Percentiles rank a stretch among this genome's conserved stretches.
phyloP scores from a whole-genome alignment of 2,797 vertebrate genomes.

The Nyctalus aviator region DNA sequence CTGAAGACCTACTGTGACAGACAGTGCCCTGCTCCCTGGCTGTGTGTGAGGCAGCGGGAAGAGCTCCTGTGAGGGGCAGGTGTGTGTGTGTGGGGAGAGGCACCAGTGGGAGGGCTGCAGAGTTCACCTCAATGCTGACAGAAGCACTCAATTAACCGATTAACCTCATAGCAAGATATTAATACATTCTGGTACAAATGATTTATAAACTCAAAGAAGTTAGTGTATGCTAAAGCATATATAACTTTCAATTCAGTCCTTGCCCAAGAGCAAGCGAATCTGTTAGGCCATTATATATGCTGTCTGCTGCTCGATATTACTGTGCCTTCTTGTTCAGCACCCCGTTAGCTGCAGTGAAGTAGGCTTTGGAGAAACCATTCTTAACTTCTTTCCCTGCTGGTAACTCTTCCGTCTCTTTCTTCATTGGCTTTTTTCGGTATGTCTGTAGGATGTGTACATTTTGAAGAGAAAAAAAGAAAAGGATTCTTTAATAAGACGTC shows the following conservation, averaged over 20 bases:
- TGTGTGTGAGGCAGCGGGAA: conserved; percentile 63
- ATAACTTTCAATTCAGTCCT: conserved; percentile 81
- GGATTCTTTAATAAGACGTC: not conserved
- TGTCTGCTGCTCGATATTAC: conserved; percentile 63
- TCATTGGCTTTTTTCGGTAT: conserved; percentile 88
- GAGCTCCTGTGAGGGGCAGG: not conserved
- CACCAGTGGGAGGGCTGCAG: conserved; percentile 15
- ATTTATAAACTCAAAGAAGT: conserved; percentile 81
- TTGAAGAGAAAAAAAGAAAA: conserved; percentile 31
- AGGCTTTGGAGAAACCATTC: conserved; percentile 90
- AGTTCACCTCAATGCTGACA: conserved; percentile 69
- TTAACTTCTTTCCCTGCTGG: conserved; percentile 82
- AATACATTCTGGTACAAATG: conserved; percentile 84
- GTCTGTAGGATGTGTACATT: conserved; percentile 85
- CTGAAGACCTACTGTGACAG: conserved; percentile 68
- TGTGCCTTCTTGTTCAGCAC: conserved; percentile 88
- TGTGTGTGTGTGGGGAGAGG: not conserved
- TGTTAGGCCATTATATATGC: conserved; percentile 10
- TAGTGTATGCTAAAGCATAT: conserved; percentile 83
- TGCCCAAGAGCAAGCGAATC: conserved; percentile 70
- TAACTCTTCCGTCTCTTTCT: conserved; percentile 77
- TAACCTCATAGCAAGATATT: conserved; percentile 84
- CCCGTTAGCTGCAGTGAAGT: conserved; percentile 86
- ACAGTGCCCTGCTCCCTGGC: not conserved
- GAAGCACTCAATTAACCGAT: conserved; percentile 79